These are phyloP conservation scores for Nipponia nippon DNA, from an alignment of 2,113 vertebrate species.

Conservation along the genomic window DNA sequence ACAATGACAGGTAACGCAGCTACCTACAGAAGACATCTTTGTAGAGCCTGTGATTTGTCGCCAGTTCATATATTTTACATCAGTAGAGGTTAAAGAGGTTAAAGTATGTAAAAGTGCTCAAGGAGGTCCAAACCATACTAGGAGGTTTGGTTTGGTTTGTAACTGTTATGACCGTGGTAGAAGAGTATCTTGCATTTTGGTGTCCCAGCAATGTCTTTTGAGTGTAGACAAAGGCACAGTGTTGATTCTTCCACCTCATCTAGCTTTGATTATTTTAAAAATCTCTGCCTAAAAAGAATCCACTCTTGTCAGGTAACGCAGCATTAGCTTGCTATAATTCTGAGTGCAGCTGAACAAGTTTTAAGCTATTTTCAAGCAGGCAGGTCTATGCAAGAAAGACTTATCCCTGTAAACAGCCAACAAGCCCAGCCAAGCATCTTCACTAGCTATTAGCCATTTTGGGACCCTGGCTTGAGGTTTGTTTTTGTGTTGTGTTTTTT, in stretches of 20 bases:
- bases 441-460: too few relatives aligned
- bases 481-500: not conserved
- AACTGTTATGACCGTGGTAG: not conserved
- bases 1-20: not conserved
- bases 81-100: not conserved
- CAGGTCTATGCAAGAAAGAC: not conserved
- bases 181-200: not conserved
- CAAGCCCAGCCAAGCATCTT: not conserved
- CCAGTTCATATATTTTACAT: not conserved
- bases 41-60: not conserved
- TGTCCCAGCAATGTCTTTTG: not conserved
- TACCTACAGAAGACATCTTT: not conserved
- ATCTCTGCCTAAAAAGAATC: not conserved
- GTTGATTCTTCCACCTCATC: not conserved
- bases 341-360: not conserved
- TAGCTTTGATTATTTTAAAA: not conserved
- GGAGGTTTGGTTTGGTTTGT: not conserved
- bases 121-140: not conserved
- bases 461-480: too few relatives aligned
- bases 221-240: not conserved
- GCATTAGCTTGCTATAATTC: not conserved
- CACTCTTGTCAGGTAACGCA: not conserved
- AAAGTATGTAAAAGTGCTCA: not conserved
- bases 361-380: not conserved
- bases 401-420: not conserved